Conservation (phyloP, 2,888 invertebrate genomes). For the Chromoteleia sp. region DNA sequence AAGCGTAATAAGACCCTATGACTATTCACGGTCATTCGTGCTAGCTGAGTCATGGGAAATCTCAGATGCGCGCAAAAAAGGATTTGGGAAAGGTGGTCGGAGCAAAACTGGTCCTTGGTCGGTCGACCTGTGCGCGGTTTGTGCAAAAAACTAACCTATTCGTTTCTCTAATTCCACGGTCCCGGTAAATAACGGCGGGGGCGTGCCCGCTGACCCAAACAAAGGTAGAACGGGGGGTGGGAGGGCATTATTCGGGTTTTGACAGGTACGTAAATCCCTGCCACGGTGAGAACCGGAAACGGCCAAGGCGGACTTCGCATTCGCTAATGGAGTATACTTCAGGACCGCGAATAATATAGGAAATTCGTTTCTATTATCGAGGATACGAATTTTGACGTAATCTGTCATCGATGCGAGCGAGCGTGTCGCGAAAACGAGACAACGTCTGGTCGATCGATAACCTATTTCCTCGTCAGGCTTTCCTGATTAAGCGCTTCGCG, state of each 20-base stretch:
- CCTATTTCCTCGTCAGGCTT: constrained; percentile 81
- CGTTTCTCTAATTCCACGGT: constrained; percentile 46
- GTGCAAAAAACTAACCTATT: constrained; percentile 51
- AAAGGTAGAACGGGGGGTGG: constrained; percentile 27
- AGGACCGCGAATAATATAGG: constrained; percentile 76
- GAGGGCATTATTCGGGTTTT: constrained; percentile 38
- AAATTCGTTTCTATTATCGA: constrained; percentile 80
- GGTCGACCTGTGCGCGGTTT: constrained; percentile 13
- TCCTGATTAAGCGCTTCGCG: constrained; percentile 77
- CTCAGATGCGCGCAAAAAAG: constrained; percentile 18
- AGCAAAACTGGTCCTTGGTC: constrained; percentile 27
- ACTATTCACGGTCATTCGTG: constrained; percentile 1
- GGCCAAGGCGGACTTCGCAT: not conserved
- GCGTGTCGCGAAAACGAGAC: constrained; percentile 76
- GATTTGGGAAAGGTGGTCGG: constrained; percentile 8
- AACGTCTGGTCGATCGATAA: constrained; percentile 80
- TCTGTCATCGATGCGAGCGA: constrained; percentile 70
- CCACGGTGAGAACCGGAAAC: constrained; percentile 64
- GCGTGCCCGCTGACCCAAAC: constrained; percentile 53
- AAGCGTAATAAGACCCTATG: too few relatives aligned
- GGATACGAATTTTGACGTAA: constrained; percentile 77
- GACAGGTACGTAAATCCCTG: constrained; percentile 53
- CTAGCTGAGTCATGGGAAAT: constrained; percentile 33
- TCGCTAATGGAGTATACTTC: constrained; percentile 14
- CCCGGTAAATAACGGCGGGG: constrained; percentile 45